Percentiles rank a stretch among this genome's conserved stretches.
Evolutionary conservation across 2,797 vertebrate species (phyloP).

Genomic region (Cyclopterus lumpus): DNA sequence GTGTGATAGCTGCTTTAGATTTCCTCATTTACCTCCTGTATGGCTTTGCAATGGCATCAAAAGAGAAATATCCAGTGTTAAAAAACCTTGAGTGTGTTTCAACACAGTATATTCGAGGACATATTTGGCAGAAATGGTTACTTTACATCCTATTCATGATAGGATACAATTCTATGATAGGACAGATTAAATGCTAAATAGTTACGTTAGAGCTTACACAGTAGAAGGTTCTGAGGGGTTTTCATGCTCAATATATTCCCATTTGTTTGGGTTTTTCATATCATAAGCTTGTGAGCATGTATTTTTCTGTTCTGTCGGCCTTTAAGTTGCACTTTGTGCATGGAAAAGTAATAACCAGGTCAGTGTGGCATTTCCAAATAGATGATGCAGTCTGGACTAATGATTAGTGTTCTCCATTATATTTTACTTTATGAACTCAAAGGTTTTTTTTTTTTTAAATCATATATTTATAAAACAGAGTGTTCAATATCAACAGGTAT

Average conservation of each 20-base stretch:
- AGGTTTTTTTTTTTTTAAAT: not conserved
- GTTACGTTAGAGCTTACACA: not conserved
- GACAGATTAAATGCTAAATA: slow-evolving; percentile 5
- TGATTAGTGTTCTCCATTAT: slow-evolving; percentile 16
- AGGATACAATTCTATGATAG: slow-evolving; percentile 20
- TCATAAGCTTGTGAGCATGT: slow-evolving; percentile 27
- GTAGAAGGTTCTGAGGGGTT: slow-evolving; percentile 9
- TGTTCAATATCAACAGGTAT: slow-evolving; percentile 25
- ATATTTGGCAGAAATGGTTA: slow-evolving; percentile 23
- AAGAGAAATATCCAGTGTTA: slow-evolving; percentile 13
- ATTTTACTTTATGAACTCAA: slow-evolving; percentile 26
- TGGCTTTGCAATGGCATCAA: slow-evolving; percentile 15
- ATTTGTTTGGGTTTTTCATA: slow-evolving; percentile 17
- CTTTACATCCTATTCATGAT: slow-evolving; percentile 18
- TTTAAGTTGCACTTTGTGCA: slow-evolving; percentile 46
- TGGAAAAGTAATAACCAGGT: slow-evolving; percentile 5
- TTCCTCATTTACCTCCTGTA: not conserved
- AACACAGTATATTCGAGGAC: slow-evolving; percentile 12
- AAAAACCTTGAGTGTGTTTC: slow-evolving; percentile 4
- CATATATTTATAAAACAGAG: slow-evolving; percentile 29
- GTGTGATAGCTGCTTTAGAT: slow-evolving; percentile 42
- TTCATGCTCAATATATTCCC: slow-evolving; percentile 10
- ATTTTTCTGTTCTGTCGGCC: slow-evolving; percentile 49
- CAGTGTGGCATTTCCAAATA: not conserved
- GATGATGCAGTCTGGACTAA: slow-evolving; percentile 28